Percentiles rank a stretch among this genome's conserved stretches.
Evolutionary conservation across 2,797 vertebrate genomes (phyloP).

Genomic region (Arctocebus calabarensis): DNA sequence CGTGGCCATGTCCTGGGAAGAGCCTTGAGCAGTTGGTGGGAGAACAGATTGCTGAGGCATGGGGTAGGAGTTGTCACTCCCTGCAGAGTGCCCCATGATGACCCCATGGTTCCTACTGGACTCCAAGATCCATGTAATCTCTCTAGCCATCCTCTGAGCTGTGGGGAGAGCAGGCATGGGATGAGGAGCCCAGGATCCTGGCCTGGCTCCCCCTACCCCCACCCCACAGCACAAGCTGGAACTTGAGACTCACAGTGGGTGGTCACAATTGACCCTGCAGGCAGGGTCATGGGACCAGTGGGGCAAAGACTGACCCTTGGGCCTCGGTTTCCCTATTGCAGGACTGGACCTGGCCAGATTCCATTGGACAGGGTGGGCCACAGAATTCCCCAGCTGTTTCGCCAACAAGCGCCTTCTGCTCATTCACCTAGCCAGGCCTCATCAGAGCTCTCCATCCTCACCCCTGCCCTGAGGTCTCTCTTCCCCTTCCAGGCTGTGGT

Average conservation of each 20-base stretch:
- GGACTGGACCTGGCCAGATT: neutral
- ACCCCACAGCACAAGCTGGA: neutral
- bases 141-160: neutral
- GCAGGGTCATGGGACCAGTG: neutral
- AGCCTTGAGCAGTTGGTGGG: neutral
- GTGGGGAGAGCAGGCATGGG: neutral
- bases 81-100: neutral
- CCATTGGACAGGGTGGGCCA: neutral
- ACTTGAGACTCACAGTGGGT: neutral
- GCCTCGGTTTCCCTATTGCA: neutral
- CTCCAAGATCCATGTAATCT: neutral
- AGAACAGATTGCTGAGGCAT: neutral
- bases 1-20: neutral
- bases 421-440: neutral
- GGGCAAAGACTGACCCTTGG: neutral
- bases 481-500: neutral
- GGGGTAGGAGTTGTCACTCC: neutral
- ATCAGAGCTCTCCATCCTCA: neutral
- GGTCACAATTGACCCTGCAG: neutral
- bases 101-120: neutral
- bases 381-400: too few relatives aligned
- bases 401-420: neutral
- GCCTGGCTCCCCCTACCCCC: neutral
- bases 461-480: neutral
- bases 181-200: neutral